Percentiles rank a stretch among this genome's conserved stretches.
phyloP scores from a whole-genome alignment of 2,888 invertebrate genomes.

The Lydus trimaculatus region DNA sequence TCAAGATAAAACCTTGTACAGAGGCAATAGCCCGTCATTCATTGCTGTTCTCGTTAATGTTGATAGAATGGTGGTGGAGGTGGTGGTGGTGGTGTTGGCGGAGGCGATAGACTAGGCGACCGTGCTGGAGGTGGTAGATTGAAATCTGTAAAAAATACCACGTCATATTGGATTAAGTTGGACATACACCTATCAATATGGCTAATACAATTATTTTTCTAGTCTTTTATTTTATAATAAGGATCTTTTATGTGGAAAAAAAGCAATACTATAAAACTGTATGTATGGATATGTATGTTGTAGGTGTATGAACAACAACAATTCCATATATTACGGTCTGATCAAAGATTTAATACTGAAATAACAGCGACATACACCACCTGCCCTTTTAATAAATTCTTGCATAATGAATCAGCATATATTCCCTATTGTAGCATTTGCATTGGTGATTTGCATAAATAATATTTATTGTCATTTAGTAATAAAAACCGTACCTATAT shows the following conservation, averaged over 20 bases:
- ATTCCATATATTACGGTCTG: neutral
- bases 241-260: too few relatives aligned
- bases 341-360: neutral
- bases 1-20: neutral
- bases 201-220: neutral
- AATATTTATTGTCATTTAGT: neutral
- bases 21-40: neutral
- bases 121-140: neutral
- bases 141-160: constrained; percentile 1
- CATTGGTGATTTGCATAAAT: neutral
- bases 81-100: neutral
- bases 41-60: neutral
- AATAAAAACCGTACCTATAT: neutral
- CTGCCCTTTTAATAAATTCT: neutral
- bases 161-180: neutral
- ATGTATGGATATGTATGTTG: neutral
- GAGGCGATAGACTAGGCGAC: too few relatives aligned
- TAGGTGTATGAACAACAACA: too few relatives aligned
- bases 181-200: neutral
- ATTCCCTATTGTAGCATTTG: neutral
- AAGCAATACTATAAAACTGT: too few relatives aligned
- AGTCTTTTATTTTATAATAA: neutral
- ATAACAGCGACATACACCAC: neutral
- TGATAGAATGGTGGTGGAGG: neutral
- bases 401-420: neutral